Evolutionary conservation across 2,888 invertebrate species (phyloP), one percentile per base, ranked within the genome.

Genomic region (Euplagia quadripunctaria): DNA sequence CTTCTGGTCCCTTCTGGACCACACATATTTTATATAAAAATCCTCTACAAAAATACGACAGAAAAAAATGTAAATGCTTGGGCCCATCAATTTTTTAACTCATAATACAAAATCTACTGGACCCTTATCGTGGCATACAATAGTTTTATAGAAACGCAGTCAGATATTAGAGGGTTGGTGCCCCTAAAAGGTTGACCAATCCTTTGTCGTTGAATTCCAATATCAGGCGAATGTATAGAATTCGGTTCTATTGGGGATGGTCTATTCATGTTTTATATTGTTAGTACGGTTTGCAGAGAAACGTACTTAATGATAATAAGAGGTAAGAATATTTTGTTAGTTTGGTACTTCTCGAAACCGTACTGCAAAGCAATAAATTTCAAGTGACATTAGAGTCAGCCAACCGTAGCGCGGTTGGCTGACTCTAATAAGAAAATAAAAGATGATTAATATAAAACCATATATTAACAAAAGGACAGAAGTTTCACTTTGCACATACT

Each of bases 161-260:
- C 84, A 86, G 84, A 85, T 88, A 84, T 83, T 79, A 82, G 77
- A 76, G 85, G 79, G 79, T 82, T 79, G 70, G 70, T 80, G 78
- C 78, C 85, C 86, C 88, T 89, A 87, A 91, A 93, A 92, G 92
- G 92, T 91, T 93, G 93, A 92, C 93, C 94, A 93, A 88, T 89
- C 92, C 91, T 93, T 94, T 94, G 94, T 94, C 89, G 89, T 87
- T 87, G 89, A 90, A 94, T 93, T 92, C 94, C 93, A 93, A 94
- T 94, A 94, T 92, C 90, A 89, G 86, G 89, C 87, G 87, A 89
- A 89, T 86, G 90, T 91, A 92, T 91, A 91, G 91, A 90, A 89
- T 86, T 83, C 83, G 85, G 82, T 86, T 86, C 87, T 88, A 89
- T 89, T 88, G 86, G 86, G 84, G 83, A 86, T 83, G 81, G 87